Conservation (phyloP, 2,797 vertebrate species). For the Neopelma chrysocephalum region DNA sequence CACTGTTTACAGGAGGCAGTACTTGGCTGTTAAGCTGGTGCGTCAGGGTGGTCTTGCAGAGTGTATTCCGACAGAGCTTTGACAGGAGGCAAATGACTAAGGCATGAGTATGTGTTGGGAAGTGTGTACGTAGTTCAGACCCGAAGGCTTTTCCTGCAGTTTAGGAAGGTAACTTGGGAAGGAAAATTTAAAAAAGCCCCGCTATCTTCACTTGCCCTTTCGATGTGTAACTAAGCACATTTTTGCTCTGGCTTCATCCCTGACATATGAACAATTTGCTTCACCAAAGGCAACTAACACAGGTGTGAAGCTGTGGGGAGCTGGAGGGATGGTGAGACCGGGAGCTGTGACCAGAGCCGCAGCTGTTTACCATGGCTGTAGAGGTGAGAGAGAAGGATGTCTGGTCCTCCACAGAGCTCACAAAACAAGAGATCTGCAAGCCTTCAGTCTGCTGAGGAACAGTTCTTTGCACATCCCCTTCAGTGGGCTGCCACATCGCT, state of each 20-base stretch:
- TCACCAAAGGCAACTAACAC: background rate
- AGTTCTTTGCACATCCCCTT: background rate
- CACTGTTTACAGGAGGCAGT: background rate
- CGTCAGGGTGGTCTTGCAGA: background rate
- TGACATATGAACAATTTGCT: background rate
- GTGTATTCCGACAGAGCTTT: background rate
- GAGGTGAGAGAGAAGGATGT: background rate
- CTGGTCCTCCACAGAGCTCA: background rate
- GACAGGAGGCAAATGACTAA: background rate
- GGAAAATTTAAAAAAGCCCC: rapidly evolving
- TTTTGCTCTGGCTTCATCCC: background rate
- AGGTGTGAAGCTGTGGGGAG: background rate
- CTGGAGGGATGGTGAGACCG: rapidly evolving
- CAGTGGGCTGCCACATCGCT: rapidly evolving
- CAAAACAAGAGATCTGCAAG: background rate
- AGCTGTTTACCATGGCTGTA: background rate
- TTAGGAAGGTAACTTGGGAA: background rate
- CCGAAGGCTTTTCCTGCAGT: background rate
- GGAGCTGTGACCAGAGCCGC: background rate
- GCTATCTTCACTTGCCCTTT: background rate
- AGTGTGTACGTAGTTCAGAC: background rate
- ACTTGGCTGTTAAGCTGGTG: background rate
- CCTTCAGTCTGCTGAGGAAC: background rate
- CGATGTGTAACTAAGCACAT: background rate
- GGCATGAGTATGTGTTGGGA: background rate